These are phyloP conservation scores for Lineus longissimus DNA, from an alignment of 1,140 invertebrate genomes.

Conservation along the genomic window DNA sequence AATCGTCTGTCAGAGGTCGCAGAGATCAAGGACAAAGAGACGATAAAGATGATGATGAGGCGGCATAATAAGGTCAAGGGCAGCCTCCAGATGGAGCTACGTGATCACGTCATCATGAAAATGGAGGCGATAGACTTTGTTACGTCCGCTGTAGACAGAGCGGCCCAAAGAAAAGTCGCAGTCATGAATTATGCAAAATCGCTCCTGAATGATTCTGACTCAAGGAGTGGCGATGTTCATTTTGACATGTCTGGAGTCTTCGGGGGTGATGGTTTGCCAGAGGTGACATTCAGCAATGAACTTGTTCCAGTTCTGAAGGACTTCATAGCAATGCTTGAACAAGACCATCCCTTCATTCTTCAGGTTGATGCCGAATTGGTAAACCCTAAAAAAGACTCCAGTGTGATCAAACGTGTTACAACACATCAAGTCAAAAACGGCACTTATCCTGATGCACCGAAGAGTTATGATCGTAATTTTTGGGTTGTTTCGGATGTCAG, in stretches of 20 bases:
- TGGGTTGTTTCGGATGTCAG: too few species aligned
- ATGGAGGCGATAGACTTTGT: slow-evolving; percentile 38
- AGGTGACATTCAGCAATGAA: slow-evolving; percentile 30
- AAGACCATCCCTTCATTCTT: slow-evolving; percentile 42
- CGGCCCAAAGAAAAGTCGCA: slow-evolving; percentile 36
- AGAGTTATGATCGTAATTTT: too few species aligned
- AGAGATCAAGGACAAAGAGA: slow-evolving; percentile 44
- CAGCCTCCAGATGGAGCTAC: slow-evolving; percentile 39
- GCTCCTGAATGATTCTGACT: slow-evolving; percentile 31
- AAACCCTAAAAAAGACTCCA: too few species aligned
- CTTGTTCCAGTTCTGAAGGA: slow-evolving; percentile 46
- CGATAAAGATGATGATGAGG: slow-evolving; percentile 35
- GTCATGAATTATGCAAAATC: slow-evolving; percentile 38
- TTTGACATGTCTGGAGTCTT: slow-evolving; percentile 39
- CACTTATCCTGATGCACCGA: too few species aligned
- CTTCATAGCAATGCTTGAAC: slow-evolving; percentile 44
- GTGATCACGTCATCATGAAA: slow-evolving; percentile 36
- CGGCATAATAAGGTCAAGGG: slow-evolving; percentile 41
- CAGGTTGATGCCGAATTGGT: too few species aligned
- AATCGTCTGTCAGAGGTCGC: slow-evolving; percentile 39
- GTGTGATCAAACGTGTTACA: too few species aligned
- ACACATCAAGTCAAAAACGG: too few species aligned
- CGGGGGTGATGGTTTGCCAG: slow-evolving; percentile 30
- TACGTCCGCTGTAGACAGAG: slow-evolving; percentile 41
- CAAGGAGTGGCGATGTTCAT: slow-evolving; percentile 43